Evolutionary conservation across 2,113 vertebrate species (phyloP), one percentile per base, ranked within the genome.

Genomic region (Misgurnus anguillicaudatus): DNA sequence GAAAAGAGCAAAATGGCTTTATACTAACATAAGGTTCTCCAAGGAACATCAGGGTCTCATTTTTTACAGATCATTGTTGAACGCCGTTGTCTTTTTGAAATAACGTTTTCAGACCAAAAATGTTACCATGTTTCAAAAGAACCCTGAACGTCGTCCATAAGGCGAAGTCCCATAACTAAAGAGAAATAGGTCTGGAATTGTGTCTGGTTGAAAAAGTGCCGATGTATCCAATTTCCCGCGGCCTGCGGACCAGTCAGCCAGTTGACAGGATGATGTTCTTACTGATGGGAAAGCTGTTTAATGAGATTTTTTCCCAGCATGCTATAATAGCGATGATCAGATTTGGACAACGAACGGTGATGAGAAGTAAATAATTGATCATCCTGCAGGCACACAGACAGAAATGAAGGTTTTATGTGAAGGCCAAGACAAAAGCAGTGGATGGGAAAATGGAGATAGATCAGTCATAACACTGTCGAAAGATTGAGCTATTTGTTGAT

Each of bases 311-410:
- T 75, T 66, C 48, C 4, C 36, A 45, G 53, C 31, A 21, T 74
- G 63, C 75, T 72, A 17, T 77, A 80, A 83, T 68, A 72, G 62
- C 55, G 73, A 58, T 78, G 72, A 85, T 82, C 62, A 80, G 60
- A 58, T 82, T 77, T 74, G 64, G 80, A 82, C 80, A 82, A 77
- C 68, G 77, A 64, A 65, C 67, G 3, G 68, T 68, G 81, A 82
- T 82, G 64, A 75, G 80, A 61, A 78, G 78, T 82, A 74, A 80
- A 85, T 85, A 82, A 85, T 85, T 85, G 80, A 85, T 85, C 57
- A 71, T 64, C 48, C 84, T 69, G 74, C 63, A 74, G 73, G 77
- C 83, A 68, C 76, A 66, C 36, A 55, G 55, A 55, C 73, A 66
- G 74, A 80, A 80, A 77, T 77, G 19, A 77, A 67, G 83, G 51